Evolutionary conservation across 1,140 invertebrate species (phyloP), one percentile per base, ranked within the genome.

Genomic region (Trachymyrmex septentrionalis): DNA sequence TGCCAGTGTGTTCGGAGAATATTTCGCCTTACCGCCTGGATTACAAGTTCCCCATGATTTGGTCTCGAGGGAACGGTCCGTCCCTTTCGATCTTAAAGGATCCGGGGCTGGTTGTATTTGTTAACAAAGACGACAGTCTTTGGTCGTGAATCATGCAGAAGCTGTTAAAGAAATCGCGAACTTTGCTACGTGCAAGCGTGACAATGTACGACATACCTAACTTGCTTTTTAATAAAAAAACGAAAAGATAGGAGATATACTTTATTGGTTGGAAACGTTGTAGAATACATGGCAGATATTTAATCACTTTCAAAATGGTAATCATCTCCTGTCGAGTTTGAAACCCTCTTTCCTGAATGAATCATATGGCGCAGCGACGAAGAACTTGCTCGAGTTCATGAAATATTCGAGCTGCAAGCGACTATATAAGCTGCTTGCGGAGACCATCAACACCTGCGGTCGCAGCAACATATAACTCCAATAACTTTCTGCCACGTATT

Each of bases 391-490:
- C 88, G 34, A 55, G 48, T 85, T 92, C 91, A 92, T 93, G 86
- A 93, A 93, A 92, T 93, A 93, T 92, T 93, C 92, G 87, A 34
- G 24, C 69, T 86, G 53, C 82, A 87, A 86, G 86, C 76, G 87
- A 92, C 80, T 86, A n/a, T n/a, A n/a, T n/a, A 81, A 73, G 77
- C 85, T 75, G 89, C 80, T 91, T 89, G 66, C 55, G 50, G 34
- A 38, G 14, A 80, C 63, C 73, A 92, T 91, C 89, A 92, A 90
- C 92, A 93, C 91, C 92, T 93, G 92, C 81, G 92, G 86, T 91
- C 80, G 72, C 14, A 44, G 55, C 34, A 76, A 80, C 72, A 85
- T 80, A 78, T 55, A 80, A 86, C 89, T 87, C 67, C 61, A 44
- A 71, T 75, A 55, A 76, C 69, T 90, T 27, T 21, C 61, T 12